Conservation (phyloP, 2,888 invertebrate genomes). For the Drosophila yooni region DNA sequence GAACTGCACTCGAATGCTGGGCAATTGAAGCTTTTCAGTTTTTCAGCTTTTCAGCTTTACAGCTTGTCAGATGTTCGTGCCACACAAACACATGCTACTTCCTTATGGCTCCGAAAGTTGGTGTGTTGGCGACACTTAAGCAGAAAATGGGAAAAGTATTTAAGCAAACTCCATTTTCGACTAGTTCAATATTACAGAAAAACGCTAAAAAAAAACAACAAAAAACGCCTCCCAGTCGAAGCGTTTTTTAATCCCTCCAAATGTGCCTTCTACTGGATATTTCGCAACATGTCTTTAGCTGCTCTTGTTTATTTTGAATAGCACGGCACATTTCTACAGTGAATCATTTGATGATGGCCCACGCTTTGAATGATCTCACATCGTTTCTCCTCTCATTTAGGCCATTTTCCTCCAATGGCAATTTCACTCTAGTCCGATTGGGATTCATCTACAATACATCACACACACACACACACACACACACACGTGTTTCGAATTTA, state of each 20-base stretch:
- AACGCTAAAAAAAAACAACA: neutral
- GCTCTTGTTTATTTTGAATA: neutral
- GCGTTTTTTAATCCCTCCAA: neutral
- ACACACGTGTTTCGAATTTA: neutral
- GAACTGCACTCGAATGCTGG: slow-evolving; percentile 26
- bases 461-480: neutral
- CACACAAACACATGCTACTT: neutral
- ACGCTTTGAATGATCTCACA: slow-evolving; percentile 46
- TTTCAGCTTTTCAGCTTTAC: neutral
- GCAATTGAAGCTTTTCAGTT: slow-evolving; percentile 3
- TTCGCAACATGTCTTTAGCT: neutral
- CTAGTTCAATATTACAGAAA: neutral
- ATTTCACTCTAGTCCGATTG: slow-evolving; percentile 43
- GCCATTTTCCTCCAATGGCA: slow-evolving; percentile 32
- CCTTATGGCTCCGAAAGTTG: neutral
- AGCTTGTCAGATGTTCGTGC: neutral
- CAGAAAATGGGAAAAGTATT: neutral
- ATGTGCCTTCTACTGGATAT: neutral
- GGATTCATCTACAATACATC: slow-evolving; percentile 7
- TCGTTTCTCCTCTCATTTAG: slow-evolving; percentile 32
- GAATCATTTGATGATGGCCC: slow-evolving; percentile 27
- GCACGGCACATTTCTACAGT: neutral
- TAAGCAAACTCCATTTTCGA: neutral
- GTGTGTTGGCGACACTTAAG: neutral
- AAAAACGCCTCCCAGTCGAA: neutral